Evolutionary conservation across 2,888 invertebrate species (phyloP).

Genomic region (Phytoseiulus persimilis): DNA sequence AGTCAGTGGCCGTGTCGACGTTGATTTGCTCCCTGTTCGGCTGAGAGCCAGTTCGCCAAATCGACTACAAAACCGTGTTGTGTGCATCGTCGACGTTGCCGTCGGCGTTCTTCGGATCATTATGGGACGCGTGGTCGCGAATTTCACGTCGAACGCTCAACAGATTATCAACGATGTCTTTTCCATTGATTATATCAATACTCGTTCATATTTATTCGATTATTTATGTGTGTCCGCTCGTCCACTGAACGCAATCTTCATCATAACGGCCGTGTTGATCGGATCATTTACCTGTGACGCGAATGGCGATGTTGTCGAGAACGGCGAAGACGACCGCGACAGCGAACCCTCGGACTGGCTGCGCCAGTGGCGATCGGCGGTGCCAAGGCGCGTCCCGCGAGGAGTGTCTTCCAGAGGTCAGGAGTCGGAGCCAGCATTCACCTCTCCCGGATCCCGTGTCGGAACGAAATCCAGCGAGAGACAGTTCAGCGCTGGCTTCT

Average conservation of each 20-base stretch:
- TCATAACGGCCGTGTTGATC: too few species aligned
- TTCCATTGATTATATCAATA: not conserved
- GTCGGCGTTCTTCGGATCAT: not conserved
- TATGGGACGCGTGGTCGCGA: not conserved
- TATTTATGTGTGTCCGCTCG: not conserved
- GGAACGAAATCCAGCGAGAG: too few species aligned
- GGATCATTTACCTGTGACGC: too few species aligned
- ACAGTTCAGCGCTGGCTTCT: too few species aligned
- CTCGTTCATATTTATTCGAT: not conserved
- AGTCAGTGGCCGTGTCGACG: not conserved
- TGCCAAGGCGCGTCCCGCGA: too few species aligned
- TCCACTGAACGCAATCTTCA: not conserved
- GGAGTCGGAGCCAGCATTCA: too few species aligned
- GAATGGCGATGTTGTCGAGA: too few species aligned
- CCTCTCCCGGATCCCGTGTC: too few species aligned
- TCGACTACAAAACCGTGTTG: not conserved
- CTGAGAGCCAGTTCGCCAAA: not conserved
- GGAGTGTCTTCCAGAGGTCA: too few species aligned
- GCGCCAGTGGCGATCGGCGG: too few species aligned
- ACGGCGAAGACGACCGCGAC: too few species aligned
- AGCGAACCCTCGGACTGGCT: too few species aligned
- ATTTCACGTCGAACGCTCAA: not conserved
- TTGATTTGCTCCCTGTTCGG: not conserved
- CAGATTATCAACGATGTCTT: not conserved
- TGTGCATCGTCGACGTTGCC: not conserved